Evolutionary conservation across 2,113 vertebrate genomes (phyloP), one percentile per base, ranked within the genome.

Genomic region (Platysternon megacephalum): DNA sequence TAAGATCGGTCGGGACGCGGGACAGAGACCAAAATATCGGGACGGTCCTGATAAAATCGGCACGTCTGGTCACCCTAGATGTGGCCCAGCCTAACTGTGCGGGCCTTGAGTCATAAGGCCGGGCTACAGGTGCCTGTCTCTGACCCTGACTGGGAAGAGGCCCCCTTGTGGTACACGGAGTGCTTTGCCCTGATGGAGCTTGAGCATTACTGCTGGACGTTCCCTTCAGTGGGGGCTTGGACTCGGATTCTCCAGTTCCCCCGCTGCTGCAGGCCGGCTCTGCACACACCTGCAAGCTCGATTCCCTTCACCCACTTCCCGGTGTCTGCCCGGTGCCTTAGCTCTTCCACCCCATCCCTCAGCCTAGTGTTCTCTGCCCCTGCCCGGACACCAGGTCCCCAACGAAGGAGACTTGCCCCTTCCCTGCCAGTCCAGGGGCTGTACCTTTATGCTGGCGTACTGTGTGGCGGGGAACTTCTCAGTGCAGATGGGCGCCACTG

Each of bases 401-500:
- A 35, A 6, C 35, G 2, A 49, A 79, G 5, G 2, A 44, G 51
- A 5, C 44, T 35, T 4, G 49, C 32, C 80, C 51, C 39, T 2
- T 22, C 19, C 65, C 49, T 84, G 93, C 86, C 82, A 72, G 42
- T 42, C 42, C 49, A 6, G 10, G n/a, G 74, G n/a, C 55, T 44
- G 46, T 97, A 99, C 99, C 99, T 99, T 98, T n/a, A 99, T 97
- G 44, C 93, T 95, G 58, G 97, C 93, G 88, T 99, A 99, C 97
- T 99, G 98, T 51, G 98, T 96, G 0, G 92, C 97, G 0, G 91
- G 97, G 98, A 99, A 99, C 88, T 99, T 99, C 17, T 99, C 99
- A 0, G 99, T 99, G 97, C 99, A 99, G 98, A 99, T 99, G 79
- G 99, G 99, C 11, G 99, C 99, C 39, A 99, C 98, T 0, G 99